Conservation (phyloP, 2,797 vertebrate species). For the Taenioides sp. region DNA sequence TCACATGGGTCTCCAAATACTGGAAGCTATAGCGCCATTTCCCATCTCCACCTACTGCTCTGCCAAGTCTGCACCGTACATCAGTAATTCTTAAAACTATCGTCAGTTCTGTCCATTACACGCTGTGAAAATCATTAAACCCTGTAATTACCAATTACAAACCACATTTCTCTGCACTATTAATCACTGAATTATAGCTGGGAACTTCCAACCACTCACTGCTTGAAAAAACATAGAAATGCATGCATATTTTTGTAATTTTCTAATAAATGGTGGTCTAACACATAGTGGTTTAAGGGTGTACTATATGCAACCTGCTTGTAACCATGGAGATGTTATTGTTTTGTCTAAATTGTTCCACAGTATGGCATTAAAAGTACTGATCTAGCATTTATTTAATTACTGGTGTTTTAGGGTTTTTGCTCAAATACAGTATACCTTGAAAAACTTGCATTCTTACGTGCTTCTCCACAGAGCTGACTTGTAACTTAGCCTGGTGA, state of each 20-base stretch:
- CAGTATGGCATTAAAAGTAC: no score
- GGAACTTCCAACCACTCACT: conserved; percentile 21
- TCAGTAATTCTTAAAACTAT: conserved; percentile 39
- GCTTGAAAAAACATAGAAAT: conserved; percentile 9
- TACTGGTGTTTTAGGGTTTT: no score
- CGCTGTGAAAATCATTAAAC: conserved; percentile 37
- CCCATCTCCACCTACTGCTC: conserved; percentile 23
- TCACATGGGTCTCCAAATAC: neutral
- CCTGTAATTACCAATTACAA: conserved; percentile 26
- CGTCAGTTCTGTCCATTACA: conserved; percentile 17
- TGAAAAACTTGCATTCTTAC: no score
- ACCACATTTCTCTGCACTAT: conserved; percentile 16
- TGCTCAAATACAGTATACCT: no score
- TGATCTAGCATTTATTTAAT: no score
- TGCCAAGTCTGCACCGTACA: conserved; percentile 38
- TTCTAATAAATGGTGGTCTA: conserved; percentile 22
- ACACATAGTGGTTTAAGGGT: conserved; percentile 12
- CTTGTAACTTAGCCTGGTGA: no score
- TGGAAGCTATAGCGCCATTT: conserved; percentile 25
- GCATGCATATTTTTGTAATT: conserved; percentile 23
- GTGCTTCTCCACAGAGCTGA: no score
- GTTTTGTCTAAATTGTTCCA: no score
- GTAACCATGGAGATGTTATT: no score
- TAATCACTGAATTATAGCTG: conserved; percentile 32
- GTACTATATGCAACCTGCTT: no score